phyloP scores from a whole-genome alignment of 2,888 invertebrate genomes.

The Eupithecia dodoneata region DNA sequence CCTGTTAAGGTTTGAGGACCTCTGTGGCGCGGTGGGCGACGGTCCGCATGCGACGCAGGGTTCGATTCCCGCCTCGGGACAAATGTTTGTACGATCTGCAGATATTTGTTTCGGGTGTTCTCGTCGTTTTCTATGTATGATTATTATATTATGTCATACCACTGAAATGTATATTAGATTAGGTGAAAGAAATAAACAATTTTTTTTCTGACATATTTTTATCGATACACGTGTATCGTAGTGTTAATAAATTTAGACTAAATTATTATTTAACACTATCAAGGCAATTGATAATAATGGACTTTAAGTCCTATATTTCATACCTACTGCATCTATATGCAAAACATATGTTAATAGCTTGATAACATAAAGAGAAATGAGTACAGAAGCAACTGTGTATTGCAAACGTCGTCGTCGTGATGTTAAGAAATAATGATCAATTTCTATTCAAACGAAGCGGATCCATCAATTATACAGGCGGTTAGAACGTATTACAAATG shows the following conservation, averaged over 20 bases:
- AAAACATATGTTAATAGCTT: slow-evolving; percentile 4
- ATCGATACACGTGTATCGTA: not conserved
- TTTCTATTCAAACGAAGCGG: not conserved
- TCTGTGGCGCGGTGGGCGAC: no score
- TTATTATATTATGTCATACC: no score
- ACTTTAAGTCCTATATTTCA: not conserved
- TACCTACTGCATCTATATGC: not conserved
- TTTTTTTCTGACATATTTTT: not conserved
- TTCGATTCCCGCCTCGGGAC: no score
- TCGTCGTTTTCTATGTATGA: no score
- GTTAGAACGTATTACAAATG: not conserved
- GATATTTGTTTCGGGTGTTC: no score
- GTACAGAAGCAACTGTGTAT: not conserved
- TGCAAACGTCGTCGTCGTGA: not conserved
- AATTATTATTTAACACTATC: not conserved
- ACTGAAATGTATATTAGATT: no score
- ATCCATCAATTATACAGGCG: not conserved
- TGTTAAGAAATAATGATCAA: not conserved
- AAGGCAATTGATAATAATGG: not conserved
- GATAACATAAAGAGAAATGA: slow-evolving; percentile 9
- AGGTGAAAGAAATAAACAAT: no score
- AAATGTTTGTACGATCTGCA: no score
- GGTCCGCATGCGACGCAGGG: no score
- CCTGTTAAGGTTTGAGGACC: no score
- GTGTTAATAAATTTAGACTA: not conserved